Evolutionary conservation across 2,113 vertebrate genomes (phyloP), one percentile per base, ranked within the genome.

Genomic region (Psilopogon haemacephalus): DNA sequence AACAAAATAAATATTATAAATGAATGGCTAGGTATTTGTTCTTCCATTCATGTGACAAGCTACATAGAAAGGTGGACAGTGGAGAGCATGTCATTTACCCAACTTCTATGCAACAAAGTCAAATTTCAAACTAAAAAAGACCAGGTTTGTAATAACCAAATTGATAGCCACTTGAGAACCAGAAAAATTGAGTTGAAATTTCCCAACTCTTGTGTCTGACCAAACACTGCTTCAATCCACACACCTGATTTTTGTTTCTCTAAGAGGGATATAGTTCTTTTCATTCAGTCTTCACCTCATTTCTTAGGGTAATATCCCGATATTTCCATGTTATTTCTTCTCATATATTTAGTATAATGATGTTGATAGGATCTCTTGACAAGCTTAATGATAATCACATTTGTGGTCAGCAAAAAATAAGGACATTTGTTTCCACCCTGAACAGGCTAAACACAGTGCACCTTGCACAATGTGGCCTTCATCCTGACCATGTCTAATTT

Each of bases 61-160:
- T 64, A 59, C 18, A 8, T n/a, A 35, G 9, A 6, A 23, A 16
- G 8, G 2, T 2, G 1, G 37, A 8, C 26, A 24, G 11, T 4
- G 5, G 16, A 56, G 4, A 48, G 15, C 6, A 18, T 12, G 14
- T 59, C 83, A 83, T 37, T 64, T 83, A 70, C 27, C 50, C 21
- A 74, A 6, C 30, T 38, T 83, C 48, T 24, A 78, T 5, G 15
- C 50, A 68, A 56, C 54, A n/a, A 84, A 74, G 38, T 67, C 20
- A 42, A 55, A 78, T 42, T 77, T 30, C 46, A 69, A 60, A 27
- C 10, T 60, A 28, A 35, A 78, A 78, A 59, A 64, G 50, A 65
- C 33, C 6, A 64, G 38, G n/a, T 56, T 37, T 78, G 72, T 42
- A 14, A 17, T 32, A 80, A 90, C 6, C 18, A 48, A 11, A 48